phyloP scores from a whole-genome alignment of 1,140 invertebrate genomes.

The Zophobas morio region DNA sequence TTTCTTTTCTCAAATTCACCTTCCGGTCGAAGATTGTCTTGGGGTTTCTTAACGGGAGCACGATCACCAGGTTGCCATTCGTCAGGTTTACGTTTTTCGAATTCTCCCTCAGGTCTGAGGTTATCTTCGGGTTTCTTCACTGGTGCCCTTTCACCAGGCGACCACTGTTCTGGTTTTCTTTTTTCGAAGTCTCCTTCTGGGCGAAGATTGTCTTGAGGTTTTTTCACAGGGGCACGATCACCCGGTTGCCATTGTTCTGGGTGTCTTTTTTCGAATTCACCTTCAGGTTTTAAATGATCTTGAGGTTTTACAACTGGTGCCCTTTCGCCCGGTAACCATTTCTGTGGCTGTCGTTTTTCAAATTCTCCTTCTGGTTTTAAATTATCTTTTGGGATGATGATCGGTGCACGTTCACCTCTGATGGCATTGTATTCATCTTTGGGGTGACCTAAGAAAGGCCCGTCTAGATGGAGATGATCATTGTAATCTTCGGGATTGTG shows the following conservation, averaged over 20 bases:
- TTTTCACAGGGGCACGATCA: slow-evolving; percentile 66
- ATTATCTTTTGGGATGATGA: slow-evolving; percentile 74
- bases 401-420: slow-evolving; percentile 70
- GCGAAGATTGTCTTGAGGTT: slow-evolving; percentile 72
- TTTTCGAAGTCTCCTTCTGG: slow-evolving; percentile 71
- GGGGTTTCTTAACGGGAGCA: slow-evolving; percentile 72
- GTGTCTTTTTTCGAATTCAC: slow-evolving; percentile 67
- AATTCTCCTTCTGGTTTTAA: slow-evolving; percentile 73
- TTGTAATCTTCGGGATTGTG: slow-evolving; percentile 68
- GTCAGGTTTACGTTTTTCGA: slow-evolving; percentile 66
- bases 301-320: slow-evolving; percentile 66
- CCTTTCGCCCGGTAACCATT: slow-evolving; percentile 68
- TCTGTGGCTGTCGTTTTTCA: slow-evolving; percentile 61
- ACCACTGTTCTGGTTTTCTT: slow-evolving; percentile 55
- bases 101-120: slow-evolving; percentile 69
- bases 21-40: slow-evolving; percentile 72
- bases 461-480: slow-evolving; percentile 73
- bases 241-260: slow-evolving; percentile 66
- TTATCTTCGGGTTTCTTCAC: slow-evolving; percentile 69
- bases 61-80: slow-evolving; percentile 75
- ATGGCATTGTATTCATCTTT: slow-evolving; percentile 71
- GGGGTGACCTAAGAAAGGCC: slow-evolving; percentile 70
- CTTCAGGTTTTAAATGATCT: slow-evolving; percentile 73
- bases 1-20: slow-evolving; percentile 61
- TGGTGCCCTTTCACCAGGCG: slow-evolving; percentile 67